Evolutionary conservation across 2,888 invertebrate species (phyloP), one percentile per base, ranked within the genome.

Genomic region (Ochropacha duplaris): DNA sequence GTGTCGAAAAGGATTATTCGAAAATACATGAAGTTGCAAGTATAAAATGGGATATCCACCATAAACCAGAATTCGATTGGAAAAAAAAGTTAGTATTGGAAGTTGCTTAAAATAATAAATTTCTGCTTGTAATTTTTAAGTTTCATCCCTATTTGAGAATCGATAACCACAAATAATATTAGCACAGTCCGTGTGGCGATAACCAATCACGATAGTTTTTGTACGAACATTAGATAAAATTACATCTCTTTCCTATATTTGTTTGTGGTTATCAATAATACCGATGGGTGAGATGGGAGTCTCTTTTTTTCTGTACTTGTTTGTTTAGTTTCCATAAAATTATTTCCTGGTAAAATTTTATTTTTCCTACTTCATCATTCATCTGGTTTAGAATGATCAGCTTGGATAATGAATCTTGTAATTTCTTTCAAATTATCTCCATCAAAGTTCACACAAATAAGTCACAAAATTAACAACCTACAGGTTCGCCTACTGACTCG

Each of bases 161-260:
- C 52, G 52, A 31, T 52, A 52, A 8, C 50, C 22, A 50, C 62
- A 56, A 39, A 56, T 59, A 54, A 61, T 68, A 74, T 67, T 59
- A 61, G 61, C 61, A 64, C 61, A 62, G 60, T 64, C 69, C 61
- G 72, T 73, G 75, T 69, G 69, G 74, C 72, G 73, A 78, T 79
- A 72, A 69, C 59, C 74, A 79, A 74, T 78, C 69, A 73, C 60
- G 69, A 76, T 72, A 76, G 81, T 86, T 87, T 88, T 87, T 84
- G 79, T 75, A 61, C 74, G 57, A 74, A 72, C 72, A 76, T 83
- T 78, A 85, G 80, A 81, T 79, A 71, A 83, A 88, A 87, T 87
- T 85, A 82, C 79, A 79, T 79, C 71, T 76, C 65, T 58, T 63
- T 59, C 56, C 62, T 31, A 34, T 78, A 78, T 86, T 84, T 84